Evolutionary conservation across 2,797 vertebrate genomes (phyloP).

Genomic region (Urophycis tenuis): DNA sequence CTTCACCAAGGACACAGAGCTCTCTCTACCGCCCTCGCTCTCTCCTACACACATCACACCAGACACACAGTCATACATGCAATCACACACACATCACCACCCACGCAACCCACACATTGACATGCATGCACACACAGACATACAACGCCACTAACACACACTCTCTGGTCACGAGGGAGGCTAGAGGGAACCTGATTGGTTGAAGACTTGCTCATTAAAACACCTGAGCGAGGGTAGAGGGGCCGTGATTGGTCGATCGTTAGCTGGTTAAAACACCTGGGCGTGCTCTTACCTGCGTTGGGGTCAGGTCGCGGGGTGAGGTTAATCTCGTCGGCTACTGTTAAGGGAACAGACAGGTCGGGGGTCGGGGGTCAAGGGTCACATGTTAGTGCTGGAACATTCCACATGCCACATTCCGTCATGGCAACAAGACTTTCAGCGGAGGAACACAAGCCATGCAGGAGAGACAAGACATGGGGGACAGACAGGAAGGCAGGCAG

Average conservation of each 20-base stretch:
- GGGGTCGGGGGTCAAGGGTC: slow-evolving; percentile 76
- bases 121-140: not conserved
- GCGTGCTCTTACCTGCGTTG: slow-evolving; percentile 83
- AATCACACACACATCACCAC: not conserved
- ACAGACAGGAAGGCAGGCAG: not conserved
- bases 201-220: not conserved
- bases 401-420: slow-evolving; percentile 80
- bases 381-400: slow-evolving; percentile 80
- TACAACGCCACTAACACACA: not conserved
- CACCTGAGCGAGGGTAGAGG: not conserved
- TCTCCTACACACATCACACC: slow-evolving; percentile 6
- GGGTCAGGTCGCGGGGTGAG: slow-evolving; percentile 86
- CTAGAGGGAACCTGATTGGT: not conserved
- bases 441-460: not conserved
- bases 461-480: not conserved
- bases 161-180: not conserved
- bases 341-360: slow-evolving; percentile 57
- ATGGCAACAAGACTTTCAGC: not conserved
- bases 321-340: slow-evolving; percentile 99
- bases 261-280: not conserved
- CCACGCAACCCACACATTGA: no score
- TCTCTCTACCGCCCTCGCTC: slow-evolving; percentile 40
- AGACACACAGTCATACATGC: not conserved
- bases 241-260: not conserved
- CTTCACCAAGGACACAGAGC: slow-evolving; percentile 62